Base-by-base conservation (phyloP, 1,140 invertebrate genomes). In the Leucophenga varia region DNA sequence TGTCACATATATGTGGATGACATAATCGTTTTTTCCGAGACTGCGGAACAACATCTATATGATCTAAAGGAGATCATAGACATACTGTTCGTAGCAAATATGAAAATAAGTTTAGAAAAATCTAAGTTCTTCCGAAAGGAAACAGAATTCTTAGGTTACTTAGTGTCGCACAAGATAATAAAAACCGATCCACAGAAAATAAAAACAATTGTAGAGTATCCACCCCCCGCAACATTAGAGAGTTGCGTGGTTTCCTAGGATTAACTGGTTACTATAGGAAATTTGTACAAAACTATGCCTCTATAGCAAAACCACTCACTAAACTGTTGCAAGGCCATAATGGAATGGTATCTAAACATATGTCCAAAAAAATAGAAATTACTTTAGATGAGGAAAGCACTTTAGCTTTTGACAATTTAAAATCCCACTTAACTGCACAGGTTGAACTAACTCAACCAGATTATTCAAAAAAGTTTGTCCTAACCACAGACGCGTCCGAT, bases 321-420 rank as follows among this genome's bases (percentile, higher is more conserved):
- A 40, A 54, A 28, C 40, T 55, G 1, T 32, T 60, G 31, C 45
- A 30, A 37, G 45, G 57, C 19, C 35, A 61, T 13, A 38, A 32
- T n/a, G 59, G 54, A 45, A 28, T 22, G 22, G 52, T 50, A 47
- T 43, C 22, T 1, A 12, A 54, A 35, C 21, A 49, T 16, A 28
- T 40, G 19, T 34, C 30, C 10, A 37, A 36, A 28, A 49, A 49
- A 22, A 36, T n/a, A 8, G n/a, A 13, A 9, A 41, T 49, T 7
- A 17, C 36, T 22, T 30, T 43, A n/a, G 17, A 39, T 34, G 28
- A 30, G 13, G 21, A 36, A 31, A 34, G 60, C 46, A 14, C 71
- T 51, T 14, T 57, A 8, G 54, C 67, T n/a, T 76, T 79, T 40
- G 54, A 78, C 18, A 54, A 28, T 35, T 53, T 77, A 19, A 76